Evolutionary conservation across 2,888 invertebrate species (phyloP), one percentile per base, ranked within the genome.

Genomic region (Drosophila borealis): DNA sequence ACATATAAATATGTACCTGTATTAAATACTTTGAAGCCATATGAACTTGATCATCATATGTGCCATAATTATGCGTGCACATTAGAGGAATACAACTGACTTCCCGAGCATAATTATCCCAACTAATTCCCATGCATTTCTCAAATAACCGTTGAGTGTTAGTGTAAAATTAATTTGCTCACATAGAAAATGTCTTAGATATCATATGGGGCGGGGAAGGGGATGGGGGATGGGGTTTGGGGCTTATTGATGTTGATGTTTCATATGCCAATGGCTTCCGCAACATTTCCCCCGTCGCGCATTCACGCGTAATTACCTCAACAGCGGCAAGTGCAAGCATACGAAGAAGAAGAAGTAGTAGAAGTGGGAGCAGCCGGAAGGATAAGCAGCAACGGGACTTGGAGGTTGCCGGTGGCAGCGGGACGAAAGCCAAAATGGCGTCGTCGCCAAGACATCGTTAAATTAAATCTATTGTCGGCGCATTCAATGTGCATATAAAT

Each of bases 401-500:
- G 36, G 19, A 36, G 36, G 50, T 19, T 37, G 49, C 19, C 49
- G 49, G 14, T 56, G 50, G 45, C 48, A 67, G 74, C 61, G 51
- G 60, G 19, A 74, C 55, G 39, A 49, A 76, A 71, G 76, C 66
- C 66, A 80, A 77, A 80, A 77, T 77, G 76, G 76, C 72, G 77
- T 64, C 78, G 75, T 60, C 78, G 79, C 81, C 79, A 79, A 79
- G 83, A 74, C 81, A 71, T 83, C 80, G 81, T 81, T 81, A 81
- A 81, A 81, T 83, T 77, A 80, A 83, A 81, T 78, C 80, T 81
- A 81, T 81, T 83, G 80, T 80, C 71, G 84, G 78, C 81, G 78
- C 83, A 80, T 78, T 81, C 83, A 80, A 81, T 81, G 74, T 78
- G 78, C 84, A 80, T 81, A 83, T 83, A 83, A 81, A 81, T 81